Evolutionary conservation across 2,797 vertebrate genomes (phyloP), one percentile per base, ranked within the genome.

Genomic region (Helostoma temminkii): DNA sequence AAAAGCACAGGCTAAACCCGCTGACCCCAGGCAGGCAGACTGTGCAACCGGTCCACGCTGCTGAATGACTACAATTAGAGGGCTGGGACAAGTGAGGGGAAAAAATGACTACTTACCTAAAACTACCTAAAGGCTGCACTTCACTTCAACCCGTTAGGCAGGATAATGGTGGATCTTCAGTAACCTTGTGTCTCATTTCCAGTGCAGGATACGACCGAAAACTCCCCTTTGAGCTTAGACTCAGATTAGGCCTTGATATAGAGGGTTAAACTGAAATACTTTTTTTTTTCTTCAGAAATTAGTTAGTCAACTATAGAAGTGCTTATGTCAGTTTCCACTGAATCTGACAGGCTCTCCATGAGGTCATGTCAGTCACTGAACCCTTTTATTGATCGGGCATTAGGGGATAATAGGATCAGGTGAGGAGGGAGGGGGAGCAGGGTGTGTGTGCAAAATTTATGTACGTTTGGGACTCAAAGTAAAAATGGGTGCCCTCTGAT

Each of bases 31-130:
- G 12, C 89, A 87, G 89, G 81, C 91, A 84, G 90, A 86, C 93
- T 94, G 92, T 89, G 83, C 91, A 92, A 93, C 93, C 95, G 92
- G 94, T 94, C 94, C 94, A 93, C 94, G 88, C 77, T 84, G 85
- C 82, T 93, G 83, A 95, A 93, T 93, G 94, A 93, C 91, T 92
- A 93, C 93, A 95, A 95, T 95, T 91, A 93, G 89, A 86, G 15
- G 25, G 34, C 28, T 25, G 26, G 34, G 34, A 7, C 1, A 6
- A 4, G 37, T 53, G 55, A 43, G 37, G 55, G 32, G 57, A 42
- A 70, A 41, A 71, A 82, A 83, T 83, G 81, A 80, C 82, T 66
- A 71, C 74, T 90, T 87, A 83, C 73, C 76, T 63, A 58, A 81
- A 83, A 85, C 78, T n/a, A n/a, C n/a, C n/a, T n/a, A n/a, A n/a